Evolutionary conservation across 2,888 invertebrate genomes (phyloP), one percentile per base, ranked within the genome.

Genomic region (Hartigia nigra): DNA sequence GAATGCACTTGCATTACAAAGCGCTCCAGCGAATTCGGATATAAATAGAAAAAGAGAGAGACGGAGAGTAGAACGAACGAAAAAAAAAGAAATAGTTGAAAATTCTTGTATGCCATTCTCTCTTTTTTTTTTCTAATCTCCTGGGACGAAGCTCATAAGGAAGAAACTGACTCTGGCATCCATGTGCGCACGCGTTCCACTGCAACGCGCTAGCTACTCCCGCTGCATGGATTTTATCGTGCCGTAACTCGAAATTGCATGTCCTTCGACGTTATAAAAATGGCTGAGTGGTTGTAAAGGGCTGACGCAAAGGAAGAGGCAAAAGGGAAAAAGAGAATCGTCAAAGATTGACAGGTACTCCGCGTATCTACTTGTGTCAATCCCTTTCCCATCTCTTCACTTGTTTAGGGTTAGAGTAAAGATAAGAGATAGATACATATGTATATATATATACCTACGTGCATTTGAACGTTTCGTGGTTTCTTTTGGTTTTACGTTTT

Each of bases 181-280:
- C 70, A 75, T 70, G 76, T 74, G 74, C 70, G 39, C 69, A 31
- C 31, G 35, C 31, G 34, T 72, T 74, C 74, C 76, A 70, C 55
- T 55, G 81, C 80, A 77, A 77, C 75, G 79, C 82, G 76, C 36
- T 74, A 81, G 78, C 81, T 79, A 81, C 77, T 39, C 80, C 82
- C 78, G 77, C 81, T 82, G 84, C 82, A 76, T 82, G 82, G 80
- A 84, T 84, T 88, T 90, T 88, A 89, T 88, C 87, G 87, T 83
- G 84, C 81, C 84, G 86, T 86, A 88, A 88, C 86, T 83, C 81
- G 84, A 79, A 86, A 86, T 87, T 85, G 84, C 86, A 87, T 84
- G 88, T 86, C 86, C 84, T 81, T 79, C 83, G 83, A 81, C 83
- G 87, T 86, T 86, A 84, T 87, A 88, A 88, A 89, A 88, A 86